These are phyloP conservation scores for Oncopodura yosiiana DNA, from an alignment of 1,140 invertebrate species.

Conservation along the genomic window DNA sequence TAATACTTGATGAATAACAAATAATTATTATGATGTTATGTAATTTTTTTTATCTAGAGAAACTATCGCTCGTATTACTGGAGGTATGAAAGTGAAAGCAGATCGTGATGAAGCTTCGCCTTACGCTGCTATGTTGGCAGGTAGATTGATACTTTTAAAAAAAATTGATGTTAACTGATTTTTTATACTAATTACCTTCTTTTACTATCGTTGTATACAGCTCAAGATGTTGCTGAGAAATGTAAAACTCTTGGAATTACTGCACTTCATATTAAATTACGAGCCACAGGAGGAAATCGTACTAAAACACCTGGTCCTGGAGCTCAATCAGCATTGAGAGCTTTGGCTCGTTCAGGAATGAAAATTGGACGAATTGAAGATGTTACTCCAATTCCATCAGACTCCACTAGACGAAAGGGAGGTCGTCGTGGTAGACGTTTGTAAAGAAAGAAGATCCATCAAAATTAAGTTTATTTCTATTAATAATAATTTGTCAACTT, in stretches of 20 bases:
- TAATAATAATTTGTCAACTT: no score
- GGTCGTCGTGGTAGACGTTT: conserved; percentile 96
- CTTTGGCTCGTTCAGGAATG: conserved; percentile 96
- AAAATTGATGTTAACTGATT: neutral
- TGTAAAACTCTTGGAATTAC: conserved; percentile 95
- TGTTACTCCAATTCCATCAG: conserved; percentile 98
- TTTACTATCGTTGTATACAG: no score
- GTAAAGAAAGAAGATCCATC: no score
- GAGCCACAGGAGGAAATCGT: conserved; percentile 96
- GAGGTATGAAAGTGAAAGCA: conserved; percentile 99
- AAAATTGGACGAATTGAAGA: conserved; percentile 99
- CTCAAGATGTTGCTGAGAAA: conserved; percentile 94
- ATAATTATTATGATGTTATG: conserved; percentile 9
- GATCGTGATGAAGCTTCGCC: conserved; percentile 99
- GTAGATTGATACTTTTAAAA: conserved; percentile 42
- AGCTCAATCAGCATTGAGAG: conserved; percentile 93
- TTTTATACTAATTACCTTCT: conserved; percentile 6
- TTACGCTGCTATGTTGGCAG: conserved; percentile 99
- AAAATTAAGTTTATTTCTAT: neutral
- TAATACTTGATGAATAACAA: neutral
- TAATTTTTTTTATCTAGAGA: conserved; percentile 54
- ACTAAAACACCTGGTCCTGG: conserved; percentile 97
- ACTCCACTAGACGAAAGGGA: conserved; percentile 97
- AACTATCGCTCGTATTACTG: conserved; percentile 96
- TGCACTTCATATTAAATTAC: conserved; percentile 93